Evolutionary conservation across 2,113 vertebrate species (phyloP).

Genomic region (Salvator merianae): DNA sequence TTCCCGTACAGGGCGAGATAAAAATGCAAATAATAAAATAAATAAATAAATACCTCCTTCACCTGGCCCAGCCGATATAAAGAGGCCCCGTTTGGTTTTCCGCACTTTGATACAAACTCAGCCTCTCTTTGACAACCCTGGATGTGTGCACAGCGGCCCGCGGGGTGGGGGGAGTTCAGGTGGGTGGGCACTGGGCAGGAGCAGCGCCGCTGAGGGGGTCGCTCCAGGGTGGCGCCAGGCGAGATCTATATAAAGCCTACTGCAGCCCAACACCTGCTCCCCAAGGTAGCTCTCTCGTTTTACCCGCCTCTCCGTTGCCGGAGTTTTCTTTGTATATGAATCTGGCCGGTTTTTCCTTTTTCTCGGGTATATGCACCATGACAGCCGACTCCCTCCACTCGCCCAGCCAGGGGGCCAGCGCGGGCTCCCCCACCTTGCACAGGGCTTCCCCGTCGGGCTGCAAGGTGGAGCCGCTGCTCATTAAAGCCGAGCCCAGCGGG

Average conservation of each 20-base stretch:
- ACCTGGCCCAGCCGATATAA: neutral
- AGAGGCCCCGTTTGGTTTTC: too few species aligned
- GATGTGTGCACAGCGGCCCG: too few species aligned
- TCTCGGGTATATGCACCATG: slow-evolving; percentile 83
- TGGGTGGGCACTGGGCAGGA: slow-evolving; percentile 40
- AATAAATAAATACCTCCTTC: too few species aligned
- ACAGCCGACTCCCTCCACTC: slow-evolving; percentile 76
- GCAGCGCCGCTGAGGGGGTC: slow-evolving; percentile 13
- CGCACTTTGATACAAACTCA: too few species aligned
- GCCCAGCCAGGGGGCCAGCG: slow-evolving; percentile 46
- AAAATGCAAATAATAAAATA: too few species aligned
- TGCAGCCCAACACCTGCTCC: slow-evolving; percentile 32
- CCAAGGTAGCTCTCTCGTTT: slow-evolving; percentile 1
- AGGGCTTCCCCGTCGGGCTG: slow-evolving; percentile 54
- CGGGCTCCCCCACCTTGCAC: slow-evolving; percentile 45
- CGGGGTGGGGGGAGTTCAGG: neutral
- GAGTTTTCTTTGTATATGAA: slow-evolving; percentile 77
- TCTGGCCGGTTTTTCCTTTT: slow-evolving; percentile 81
- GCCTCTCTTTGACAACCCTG: too few species aligned
- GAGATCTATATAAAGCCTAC: slow-evolving; percentile 45
- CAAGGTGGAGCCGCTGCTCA: slow-evolving; percentile 67
- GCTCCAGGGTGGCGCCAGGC: slow-evolving; percentile 43
- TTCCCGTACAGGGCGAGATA: too few species aligned
- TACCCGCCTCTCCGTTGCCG: neutral
- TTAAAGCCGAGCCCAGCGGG: slow-evolving; percentile 80